Conservation (phyloP, 2,888 invertebrate species). For the Macrosiphum euphorbiae region DNA sequence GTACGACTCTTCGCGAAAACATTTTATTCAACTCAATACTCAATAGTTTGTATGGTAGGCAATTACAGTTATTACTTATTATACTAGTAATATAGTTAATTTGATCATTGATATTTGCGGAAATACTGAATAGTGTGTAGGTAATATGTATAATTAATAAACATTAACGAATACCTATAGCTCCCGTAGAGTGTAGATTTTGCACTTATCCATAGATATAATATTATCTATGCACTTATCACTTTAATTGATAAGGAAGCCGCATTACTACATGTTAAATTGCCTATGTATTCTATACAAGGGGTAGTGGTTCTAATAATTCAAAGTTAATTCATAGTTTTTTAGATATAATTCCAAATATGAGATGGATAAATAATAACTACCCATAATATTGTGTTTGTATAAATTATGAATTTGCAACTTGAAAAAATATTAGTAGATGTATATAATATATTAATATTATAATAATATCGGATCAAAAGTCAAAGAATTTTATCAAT, state of each 20-base stretch:
- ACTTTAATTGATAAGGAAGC: not conserved
- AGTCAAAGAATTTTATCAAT: no score
- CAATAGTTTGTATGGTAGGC: not conserved
- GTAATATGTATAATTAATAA: not conserved
- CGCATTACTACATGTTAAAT: not conserved
- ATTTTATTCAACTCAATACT: not conserved
- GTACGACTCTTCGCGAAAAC: not conserved
- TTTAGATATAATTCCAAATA: not conserved
- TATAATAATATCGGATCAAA: no score
- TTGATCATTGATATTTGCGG: not conserved
- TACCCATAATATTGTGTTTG: not conserved
- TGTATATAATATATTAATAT: no score
- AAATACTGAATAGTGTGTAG: not conserved
- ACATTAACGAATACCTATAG: not conserved
- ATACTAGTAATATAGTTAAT: not conserved
- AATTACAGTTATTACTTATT: not conserved
- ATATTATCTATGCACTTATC: conserved; percentile 10
- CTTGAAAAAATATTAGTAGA: not conserved
- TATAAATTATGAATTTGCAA: not conserved
- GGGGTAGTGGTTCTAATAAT: not conserved
- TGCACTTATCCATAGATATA: conserved; percentile 10
- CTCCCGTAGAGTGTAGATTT: not conserved
- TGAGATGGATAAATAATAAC: not conserved
- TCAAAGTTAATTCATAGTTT: not conserved
- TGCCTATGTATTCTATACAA: not conserved